Conservation (phyloP, 1,140 invertebrate genomes). For the Drosophila ironensis region DNA sequence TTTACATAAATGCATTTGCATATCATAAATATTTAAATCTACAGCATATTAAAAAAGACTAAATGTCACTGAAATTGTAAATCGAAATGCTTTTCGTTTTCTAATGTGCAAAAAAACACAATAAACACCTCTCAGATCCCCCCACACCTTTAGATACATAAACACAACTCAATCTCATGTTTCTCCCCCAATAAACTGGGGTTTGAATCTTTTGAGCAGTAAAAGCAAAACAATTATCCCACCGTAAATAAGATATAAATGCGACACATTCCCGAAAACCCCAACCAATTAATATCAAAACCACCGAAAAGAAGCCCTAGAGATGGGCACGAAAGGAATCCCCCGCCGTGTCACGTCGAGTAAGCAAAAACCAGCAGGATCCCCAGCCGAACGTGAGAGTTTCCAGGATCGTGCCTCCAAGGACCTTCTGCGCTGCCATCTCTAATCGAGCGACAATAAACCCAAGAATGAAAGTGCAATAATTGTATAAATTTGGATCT, state of each 20-base stretch:
- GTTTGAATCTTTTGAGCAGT: conserved; percentile 2
- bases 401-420: conserved; percentile 9
- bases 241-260: conserved; percentile 31
- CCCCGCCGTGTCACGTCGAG: conserved; percentile 25
- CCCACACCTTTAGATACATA: background rate
- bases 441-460: conserved; percentile 18
- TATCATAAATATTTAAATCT: too few relatives aligned
- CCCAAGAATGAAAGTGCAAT: conserved; percentile 20
- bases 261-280: conserved; percentile 16
- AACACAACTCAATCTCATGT: background rate
- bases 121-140: background rate
- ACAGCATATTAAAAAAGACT: too few relatives aligned
- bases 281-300: conserved; percentile 29
- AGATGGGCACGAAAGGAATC: conserved; percentile 9
- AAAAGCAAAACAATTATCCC: background rate
- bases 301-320: conserved; percentile 14
- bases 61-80: too few relatives aligned
- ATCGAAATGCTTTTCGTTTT: background rate
- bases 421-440: conserved; percentile 15
- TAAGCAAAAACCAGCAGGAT: background rate
- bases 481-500: conserved; percentile 31
- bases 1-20: too few relatives aligned
- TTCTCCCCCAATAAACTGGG: background rate
- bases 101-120: background rate
- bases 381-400: conserved; percentile 11